Conservation (phyloP, 2,113 vertebrate genomes). For the Tyrannus savana region DNA sequence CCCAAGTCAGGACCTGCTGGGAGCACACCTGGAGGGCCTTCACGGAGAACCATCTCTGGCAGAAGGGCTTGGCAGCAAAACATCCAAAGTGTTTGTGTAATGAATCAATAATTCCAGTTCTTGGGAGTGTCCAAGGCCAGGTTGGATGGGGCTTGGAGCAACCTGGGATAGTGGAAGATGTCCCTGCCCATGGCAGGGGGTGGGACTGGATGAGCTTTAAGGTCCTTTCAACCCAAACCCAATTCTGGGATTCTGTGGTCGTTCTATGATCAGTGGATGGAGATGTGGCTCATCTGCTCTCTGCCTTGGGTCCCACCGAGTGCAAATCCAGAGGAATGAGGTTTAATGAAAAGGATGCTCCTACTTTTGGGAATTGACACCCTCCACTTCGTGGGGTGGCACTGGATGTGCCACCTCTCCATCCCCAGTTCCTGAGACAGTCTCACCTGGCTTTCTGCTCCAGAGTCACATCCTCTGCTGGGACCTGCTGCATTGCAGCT, state of each 20-base stretch:
- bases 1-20: neutral
- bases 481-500: neutral
- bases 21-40: neutral
- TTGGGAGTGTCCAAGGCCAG: neutral
- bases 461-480: neutral
- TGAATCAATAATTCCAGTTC: neutral
- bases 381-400: fast-evolving
- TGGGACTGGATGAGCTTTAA: neutral
- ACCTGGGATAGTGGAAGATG: neutral
- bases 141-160: neutral
- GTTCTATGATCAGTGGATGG: neutral
- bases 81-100: neutral
- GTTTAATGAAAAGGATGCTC: neutral
- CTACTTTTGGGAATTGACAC: neutral
- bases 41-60: neutral
- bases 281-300: neutral
- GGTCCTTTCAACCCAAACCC: neutral
- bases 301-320: neutral
- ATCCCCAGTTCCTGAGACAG: neutral
- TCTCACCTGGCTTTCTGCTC: neutral
- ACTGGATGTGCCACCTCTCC: neutral
- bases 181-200: neutral
- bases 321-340: neutral
- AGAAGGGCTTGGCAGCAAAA: neutral
- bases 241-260: neutral